phyloP scores from a whole-genome alignment of 23 tunicate species.

The Styela clava region DNA sequence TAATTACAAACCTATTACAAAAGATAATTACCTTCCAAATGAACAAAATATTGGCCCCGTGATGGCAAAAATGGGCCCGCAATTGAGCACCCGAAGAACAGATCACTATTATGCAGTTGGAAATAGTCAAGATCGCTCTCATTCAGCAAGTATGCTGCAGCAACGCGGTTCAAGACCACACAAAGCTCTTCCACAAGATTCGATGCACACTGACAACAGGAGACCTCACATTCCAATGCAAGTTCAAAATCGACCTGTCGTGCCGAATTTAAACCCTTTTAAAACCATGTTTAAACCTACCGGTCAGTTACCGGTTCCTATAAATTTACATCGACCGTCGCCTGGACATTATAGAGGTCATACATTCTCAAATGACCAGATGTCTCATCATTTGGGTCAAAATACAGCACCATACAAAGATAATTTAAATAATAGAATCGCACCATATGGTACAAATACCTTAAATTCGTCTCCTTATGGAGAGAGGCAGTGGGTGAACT shows the following conservation, averaged over 20 bases:
- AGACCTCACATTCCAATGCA: background rate
- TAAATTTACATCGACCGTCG: conserved; percentile 9
- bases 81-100: background rate
- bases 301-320: background rate
- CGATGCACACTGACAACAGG: background rate
- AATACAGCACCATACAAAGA: background rate
- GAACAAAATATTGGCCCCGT: background rate
- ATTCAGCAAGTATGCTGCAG: conserved; percentile 15
- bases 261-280: background rate
- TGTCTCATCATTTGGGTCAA: background rate
- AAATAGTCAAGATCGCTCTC: background rate
- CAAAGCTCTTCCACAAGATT: background rate
- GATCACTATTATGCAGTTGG: background rate
- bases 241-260: background rate
- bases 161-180: background rate
- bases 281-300: background rate
- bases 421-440: background rate
- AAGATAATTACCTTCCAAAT: background rate
- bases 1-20: background rate
- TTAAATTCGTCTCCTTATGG: conserved; percentile 9
- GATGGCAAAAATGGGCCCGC: too few species aligned
- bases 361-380: conserved; percentile 11
- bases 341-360: conserved; percentile 5
- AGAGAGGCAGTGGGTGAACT: conserved; percentile 23
- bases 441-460: background rate